Conservation (phyloP, 2,888 invertebrate species). For the Lasioglossum malachurum region DNA sequence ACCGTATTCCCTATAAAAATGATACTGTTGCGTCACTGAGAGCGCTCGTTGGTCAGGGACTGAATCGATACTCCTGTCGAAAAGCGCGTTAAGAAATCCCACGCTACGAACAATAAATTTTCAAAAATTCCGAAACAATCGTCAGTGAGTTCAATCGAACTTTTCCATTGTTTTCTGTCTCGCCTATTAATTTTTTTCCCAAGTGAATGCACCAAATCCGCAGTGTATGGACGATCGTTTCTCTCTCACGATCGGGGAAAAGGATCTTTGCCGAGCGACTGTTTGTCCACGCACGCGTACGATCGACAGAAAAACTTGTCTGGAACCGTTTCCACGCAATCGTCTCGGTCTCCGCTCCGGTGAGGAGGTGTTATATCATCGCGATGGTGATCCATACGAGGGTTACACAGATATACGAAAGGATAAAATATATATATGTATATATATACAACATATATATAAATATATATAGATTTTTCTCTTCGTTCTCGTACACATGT, state of each 20-base stretch:
- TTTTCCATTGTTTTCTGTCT: neutral
- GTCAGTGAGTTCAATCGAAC: neutral
- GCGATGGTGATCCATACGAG: slow-evolving; percentile 54
- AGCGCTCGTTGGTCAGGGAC: neutral
- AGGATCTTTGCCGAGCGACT: slow-evolving; percentile 41
- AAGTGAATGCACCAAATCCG: neutral
- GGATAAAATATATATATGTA: slow-evolving; percentile 58
- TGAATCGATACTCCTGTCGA: neutral
- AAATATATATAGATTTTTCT: neutral
- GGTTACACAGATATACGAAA: slow-evolving; percentile 72
- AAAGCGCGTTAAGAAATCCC: neutral
- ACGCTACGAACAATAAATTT: neutral
- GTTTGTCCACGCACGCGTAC: slow-evolving; percentile 50
- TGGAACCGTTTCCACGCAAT: slow-evolving; percentile 48
- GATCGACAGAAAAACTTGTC: slow-evolving; percentile 45
- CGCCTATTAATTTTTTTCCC: neutral
- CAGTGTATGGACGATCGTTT: neutral
- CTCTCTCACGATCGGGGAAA: neutral
- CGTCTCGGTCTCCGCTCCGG: slow-evolving; percentile 51
- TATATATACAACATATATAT: neutral
- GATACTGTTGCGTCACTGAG: neutral
- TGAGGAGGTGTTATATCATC: slow-evolving; percentile 49
- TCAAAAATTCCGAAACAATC: neutral
- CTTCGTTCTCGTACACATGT: slow-evolving; percentile 53
- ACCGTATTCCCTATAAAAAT: neutral